A percentile compares a stretch with the other conserved stretches of the same genome.
phyloP scores from a whole-genome alignment of 1,140 invertebrate species.

The Portunus trituberculatus region DNA sequence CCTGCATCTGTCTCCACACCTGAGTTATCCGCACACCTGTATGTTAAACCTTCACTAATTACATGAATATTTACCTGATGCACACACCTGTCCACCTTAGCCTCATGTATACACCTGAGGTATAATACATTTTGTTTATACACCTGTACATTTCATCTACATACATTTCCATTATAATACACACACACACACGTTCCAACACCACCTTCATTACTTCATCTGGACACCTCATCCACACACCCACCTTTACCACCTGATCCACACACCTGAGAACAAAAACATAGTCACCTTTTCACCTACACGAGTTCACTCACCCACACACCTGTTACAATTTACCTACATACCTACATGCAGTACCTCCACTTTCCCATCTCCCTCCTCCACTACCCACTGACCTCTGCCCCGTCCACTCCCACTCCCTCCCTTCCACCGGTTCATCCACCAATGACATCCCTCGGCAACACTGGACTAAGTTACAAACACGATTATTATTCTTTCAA shows the following conservation, averaged over 20 bases:
- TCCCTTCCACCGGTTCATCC: not conserved
- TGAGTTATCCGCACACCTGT: too few relatives aligned
- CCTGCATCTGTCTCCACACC: too few relatives aligned
- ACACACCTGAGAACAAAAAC: too few relatives aligned
- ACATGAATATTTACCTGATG: too few relatives aligned
- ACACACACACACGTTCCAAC: not conserved
- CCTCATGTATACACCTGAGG: too few relatives aligned
- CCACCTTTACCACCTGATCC: too few relatives aligned
- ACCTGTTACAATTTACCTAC: not conserved
- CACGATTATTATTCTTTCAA: not conserved
- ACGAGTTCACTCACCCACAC: too few relatives aligned
- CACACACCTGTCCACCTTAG: too few relatives aligned
- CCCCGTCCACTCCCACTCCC: not conserved
- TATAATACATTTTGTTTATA: not conserved
- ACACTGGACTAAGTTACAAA: not conserved
- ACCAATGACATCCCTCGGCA: not conserved
- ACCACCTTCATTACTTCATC: not conserved
- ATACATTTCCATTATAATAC: not conserved
- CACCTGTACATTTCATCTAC: not conserved
- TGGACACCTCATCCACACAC: not conserved
- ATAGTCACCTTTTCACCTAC: too few relatives aligned
- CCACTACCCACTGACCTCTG: not conserved
- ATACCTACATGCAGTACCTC: too few relatives aligned
- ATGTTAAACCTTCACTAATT: too few relatives aligned
- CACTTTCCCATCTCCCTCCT: too few relatives aligned